Base-by-base conservation (phyloP, 2,113 vertebrate species). In the Panthera leo region DNA sequence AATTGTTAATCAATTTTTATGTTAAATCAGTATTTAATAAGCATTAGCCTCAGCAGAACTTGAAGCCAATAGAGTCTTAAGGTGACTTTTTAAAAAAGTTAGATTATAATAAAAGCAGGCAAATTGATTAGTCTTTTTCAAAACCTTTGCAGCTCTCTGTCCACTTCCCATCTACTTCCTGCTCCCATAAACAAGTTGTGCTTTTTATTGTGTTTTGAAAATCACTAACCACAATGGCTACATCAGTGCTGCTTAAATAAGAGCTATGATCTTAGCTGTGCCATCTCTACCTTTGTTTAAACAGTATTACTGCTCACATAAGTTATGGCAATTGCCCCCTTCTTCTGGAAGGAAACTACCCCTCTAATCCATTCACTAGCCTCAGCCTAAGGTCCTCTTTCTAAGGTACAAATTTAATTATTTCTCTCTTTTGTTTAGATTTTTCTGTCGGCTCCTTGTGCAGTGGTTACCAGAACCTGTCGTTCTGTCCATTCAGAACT, bases 1-100 rank as follows among this genome's bases (percentile, higher is more conserved):
- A 71, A 78, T 71, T 95, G 10, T 85, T 93, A 67, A 85, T 95
- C 13, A 68, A 19, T 34, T 93, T 91, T 94, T 75, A 27, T 95
- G 18, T 70, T 89, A 85, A 91, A 71, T 91, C 18, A 71, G 21
- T 91, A 65, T 31, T 89, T n/a, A 91, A 45, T 53, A 84, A 78
- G 21, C 45, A 25, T 91, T 88, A 78, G 23, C 42, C 31, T 79
- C 63, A 89, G 45, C 8, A 73, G 83, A 67, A 76, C n/a, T 84
- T 94, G 53, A 94, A 76, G 34, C 14, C 25, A 51, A 39, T 48
- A 70, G 42, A 94, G 70, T 92, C 42, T 93, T 87, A 55, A 93
- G 27, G 68, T 25, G 45, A 68, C 6, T 85, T 96, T 27, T 27
- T 31, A 82, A 85, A 94, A 76, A 79, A 55, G 16, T 63, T 89